Evolutionary conservation across 2,113 vertebrate genomes (phyloP), one percentile per base, ranked within the genome.

Genomic region (Sporophila hypoxantha): DNA sequence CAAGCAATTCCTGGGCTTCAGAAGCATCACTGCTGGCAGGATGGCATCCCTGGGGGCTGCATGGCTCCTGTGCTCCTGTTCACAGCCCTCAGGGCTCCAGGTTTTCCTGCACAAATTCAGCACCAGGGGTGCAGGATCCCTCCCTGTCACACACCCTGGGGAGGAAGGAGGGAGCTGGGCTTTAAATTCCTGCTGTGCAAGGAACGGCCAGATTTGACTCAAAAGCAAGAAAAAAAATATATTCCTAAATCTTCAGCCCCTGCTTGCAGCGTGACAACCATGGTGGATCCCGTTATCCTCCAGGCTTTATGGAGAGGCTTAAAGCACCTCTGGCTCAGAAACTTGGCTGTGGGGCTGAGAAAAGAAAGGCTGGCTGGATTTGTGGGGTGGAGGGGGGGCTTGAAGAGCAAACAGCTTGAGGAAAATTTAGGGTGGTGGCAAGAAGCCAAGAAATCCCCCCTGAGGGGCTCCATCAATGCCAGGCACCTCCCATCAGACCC

Each of bases 261-360:
- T 67, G 76, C 79, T 39, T 36, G 75, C 75, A 66, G 70, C 0
- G 0, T 94, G 90, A 94, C 88, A 90, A 76, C 93, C 93, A 74
- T 94, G 91, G 87, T 90, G 92, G 78, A 91, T 92, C 93, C 81
- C 15, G 5, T 94, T 94, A 94, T 91, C 81, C 37, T 32, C 19
- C 12, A 6, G 62, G 78, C 77, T 73, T 74, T 78, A 50, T 2
- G 16, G 60, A 87, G 89, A 74, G 52, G 84, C 92, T 90, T 95
- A 93, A 91, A 84, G 67, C 75, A 71, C 71, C 81, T 71, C 79
- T 5, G 9, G 82, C 81, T 90, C 23, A 9, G 89, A 36, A 79
- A 73, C 70, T 84, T 36, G 89, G 59, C 62, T 29, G 46, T 21
- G 47, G 2, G 14, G 76, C 57, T 86, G 64, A 68, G 69, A 39